These are phyloP conservation scores for Nesidiocoris tenuis DNA, from an alignment of 2,888 invertebrate genomes.

Conservation along the genomic window DNA sequence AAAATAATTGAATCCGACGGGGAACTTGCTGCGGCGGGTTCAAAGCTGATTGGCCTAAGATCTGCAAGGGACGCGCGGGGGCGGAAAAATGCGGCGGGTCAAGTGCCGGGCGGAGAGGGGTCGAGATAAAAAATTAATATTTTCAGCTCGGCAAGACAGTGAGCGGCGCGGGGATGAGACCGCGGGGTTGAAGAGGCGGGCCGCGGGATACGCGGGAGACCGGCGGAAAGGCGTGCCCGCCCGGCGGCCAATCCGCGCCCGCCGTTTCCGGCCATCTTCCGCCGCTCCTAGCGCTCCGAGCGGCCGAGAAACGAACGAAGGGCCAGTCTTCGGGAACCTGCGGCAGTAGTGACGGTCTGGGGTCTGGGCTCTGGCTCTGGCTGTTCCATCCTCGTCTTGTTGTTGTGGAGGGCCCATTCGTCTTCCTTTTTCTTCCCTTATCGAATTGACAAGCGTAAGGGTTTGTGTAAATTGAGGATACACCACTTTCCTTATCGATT, in stretches of 20 bases:
- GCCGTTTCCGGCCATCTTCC: conserved; percentile 22
- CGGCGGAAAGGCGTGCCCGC: conserved; percentile 14
- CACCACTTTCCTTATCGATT: neutral
- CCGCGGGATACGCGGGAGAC: neutral
- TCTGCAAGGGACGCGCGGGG: conserved; percentile 1
- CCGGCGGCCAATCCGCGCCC: conserved; percentile 6
- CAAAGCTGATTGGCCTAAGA: conserved; percentile 29
- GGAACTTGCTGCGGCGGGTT: conserved; percentile 14
- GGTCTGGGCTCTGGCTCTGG: neutral
- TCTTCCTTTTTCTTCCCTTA: neutral
- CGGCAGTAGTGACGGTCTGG: conserved; percentile 36
- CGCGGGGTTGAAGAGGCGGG: neutral
- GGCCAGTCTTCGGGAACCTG: conserved; percentile 31
- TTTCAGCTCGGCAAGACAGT: conserved; percentile 21
- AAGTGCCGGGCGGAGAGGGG: conserved; percentile 23
- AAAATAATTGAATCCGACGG: conserved; percentile 28
- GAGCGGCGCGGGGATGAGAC: neutral
- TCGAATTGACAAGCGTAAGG: neutral
- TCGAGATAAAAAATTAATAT: conserved; percentile 36
- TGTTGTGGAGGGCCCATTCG: neutral
- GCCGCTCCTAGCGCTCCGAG: conserved; percentile 14
- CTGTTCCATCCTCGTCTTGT: neutral
- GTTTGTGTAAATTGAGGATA: neutral
- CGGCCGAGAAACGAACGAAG: conserved; percentile 11
- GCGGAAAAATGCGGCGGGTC: conserved; percentile 9